phyloP scores from a whole-genome alignment of 2,797 vertebrate genomes.

The Pangasius mekongensis region DNA sequence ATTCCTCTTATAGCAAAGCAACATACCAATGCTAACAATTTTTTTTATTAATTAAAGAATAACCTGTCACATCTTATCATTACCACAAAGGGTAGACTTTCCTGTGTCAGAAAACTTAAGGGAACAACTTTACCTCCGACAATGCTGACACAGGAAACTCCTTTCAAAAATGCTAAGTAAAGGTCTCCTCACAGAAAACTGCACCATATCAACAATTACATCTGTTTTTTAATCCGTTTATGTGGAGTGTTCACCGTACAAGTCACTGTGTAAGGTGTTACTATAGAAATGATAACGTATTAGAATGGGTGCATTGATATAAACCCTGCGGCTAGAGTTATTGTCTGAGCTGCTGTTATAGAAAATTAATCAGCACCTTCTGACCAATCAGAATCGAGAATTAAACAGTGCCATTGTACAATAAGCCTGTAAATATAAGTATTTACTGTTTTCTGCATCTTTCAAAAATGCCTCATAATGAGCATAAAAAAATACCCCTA shows the following conservation, averaged over 20 bases:
- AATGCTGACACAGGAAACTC: background rate
- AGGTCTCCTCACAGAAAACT: background rate
- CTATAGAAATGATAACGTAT: background rate
- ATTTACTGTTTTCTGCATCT: background rate
- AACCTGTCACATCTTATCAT: background rate
- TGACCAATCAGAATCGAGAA: background rate
- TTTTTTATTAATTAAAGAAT: background rate
- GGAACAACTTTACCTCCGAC: background rate
- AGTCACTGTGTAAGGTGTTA: background rate
- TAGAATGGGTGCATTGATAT: background rate
- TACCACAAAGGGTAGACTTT: background rate
- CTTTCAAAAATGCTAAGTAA: background rate
- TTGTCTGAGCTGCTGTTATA: background rate
- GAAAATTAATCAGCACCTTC: background rate
- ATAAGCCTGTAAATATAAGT: background rate
- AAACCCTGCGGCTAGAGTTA: background rate
- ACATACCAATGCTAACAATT: background rate
- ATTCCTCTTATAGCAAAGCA: background rate
- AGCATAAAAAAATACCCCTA: background rate
- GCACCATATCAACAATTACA: background rate
- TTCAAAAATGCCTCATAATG: background rate
- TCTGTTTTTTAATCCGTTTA: background rate
- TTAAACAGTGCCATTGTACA: background rate
- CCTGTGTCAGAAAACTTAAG: background rate
- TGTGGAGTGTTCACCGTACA: background rate